These are phyloP conservation scores for Nibea coibor DNA, from an alignment of 2,113 vertebrate species.

Conservation along the genomic window DNA sequence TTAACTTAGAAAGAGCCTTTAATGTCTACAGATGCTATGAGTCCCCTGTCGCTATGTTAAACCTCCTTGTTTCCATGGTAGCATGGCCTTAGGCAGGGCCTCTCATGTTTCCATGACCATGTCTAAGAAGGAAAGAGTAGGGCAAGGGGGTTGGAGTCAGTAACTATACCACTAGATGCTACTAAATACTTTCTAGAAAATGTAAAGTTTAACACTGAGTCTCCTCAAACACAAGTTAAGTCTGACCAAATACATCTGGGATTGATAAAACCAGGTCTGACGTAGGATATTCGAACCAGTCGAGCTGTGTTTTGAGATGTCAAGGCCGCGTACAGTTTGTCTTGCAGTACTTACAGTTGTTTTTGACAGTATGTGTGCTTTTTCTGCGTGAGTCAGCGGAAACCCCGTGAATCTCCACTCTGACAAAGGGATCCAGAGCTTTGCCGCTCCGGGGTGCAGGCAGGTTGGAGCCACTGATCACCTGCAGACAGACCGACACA, in stretches of 20 bases:
- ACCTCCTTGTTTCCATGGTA: too few species aligned
- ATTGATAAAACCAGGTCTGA: slow-evolving; percentile 12
- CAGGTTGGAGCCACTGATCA: slow-evolving; percentile 89
- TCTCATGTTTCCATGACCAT: too few species aligned
- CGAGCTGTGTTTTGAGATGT: background rate
- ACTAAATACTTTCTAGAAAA: background rate
- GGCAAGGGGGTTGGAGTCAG: too few species aligned
- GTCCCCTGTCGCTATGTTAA: too few species aligned
- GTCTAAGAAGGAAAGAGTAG: too few species aligned
- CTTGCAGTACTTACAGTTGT: slow-evolving; percentile 84
- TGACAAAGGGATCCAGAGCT: slow-evolving; percentile 83
- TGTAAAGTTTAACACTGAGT: background rate
- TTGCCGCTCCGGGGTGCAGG: slow-evolving; percentile 75
- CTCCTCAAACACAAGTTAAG: background rate
- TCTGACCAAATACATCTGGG: background rate
- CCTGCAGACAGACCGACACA: slow-evolving; percentile 71
- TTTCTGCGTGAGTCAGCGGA: slow-evolving; percentile 79
- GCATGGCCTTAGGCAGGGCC: too few species aligned
- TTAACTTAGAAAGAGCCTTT: too few species aligned
- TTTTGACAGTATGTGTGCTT: slow-evolving; percentile 85
- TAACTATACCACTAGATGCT: too few species aligned
- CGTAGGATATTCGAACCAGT: background rate
- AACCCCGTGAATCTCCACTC: slow-evolving; percentile 87
- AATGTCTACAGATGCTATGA: too few species aligned
- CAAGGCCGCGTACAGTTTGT: background rate